Base-by-base conservation (phyloP, 2,888 invertebrate genomes). In the Drosophila anomelani region DNA sequence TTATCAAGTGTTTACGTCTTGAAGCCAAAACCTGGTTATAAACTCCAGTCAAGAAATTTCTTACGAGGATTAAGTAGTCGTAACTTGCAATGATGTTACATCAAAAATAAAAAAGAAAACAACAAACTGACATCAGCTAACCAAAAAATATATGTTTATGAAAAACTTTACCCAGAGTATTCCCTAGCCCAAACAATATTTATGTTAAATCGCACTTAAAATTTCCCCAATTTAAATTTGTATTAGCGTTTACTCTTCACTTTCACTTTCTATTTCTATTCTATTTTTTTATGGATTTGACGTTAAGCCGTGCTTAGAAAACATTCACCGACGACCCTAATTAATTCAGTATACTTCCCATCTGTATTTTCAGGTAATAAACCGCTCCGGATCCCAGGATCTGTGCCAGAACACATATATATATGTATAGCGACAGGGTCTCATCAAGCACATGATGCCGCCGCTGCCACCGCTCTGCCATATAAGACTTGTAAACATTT, bases 401-500 rank as follows among this genome's bases (percentile, higher is more conserved):
- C 39, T 51, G 15, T 23, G 58, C 10, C 23, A 23, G 34, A 32
- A 49, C 55, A 23, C 58, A 46, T 23, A 32, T 44, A 38, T 53
- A 38, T 44, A 38, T 46, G 60, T 38, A 47, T 54, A 60, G 69
- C 49, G 68, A 69, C 66, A 62, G 47, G 56, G 68, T 58, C 61
- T 58, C 74, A 72, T 74, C 74, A 75, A 62, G 72, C 71, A 83
- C 69, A 78, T 85, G 78, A 70, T 72, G 74, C 64, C 23, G 23
- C 44, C 20, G 6, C 71, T 49, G 26, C 56, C 43, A 15, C 32
- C 38, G n/a, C 20, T 39, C 46, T 69, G 83, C 43, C 84, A 69
- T 76, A 76, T 67, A 78, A 80, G 66, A 67, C 83, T 85, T 88
- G 85, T 88, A 85, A 85, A 88, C 87, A 86, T 85, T 85, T 88